Evolutionary conservation across 2,113 vertebrate genomes (phyloP).

Genomic region (Xenopus tropicalis): UCB_Xtro_10.0 CM004446.2:77532001-77532500

Average conservation of each 20-base stretch:
- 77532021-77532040: slow-evolving; percentile 50
- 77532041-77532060: slow-evolving; percentile 52
- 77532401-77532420: background rate
- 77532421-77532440: too few relatives aligned
- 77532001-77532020: slow-evolving; percentile 51
- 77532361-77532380: background rate
- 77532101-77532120: background rate
- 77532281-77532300: too few relatives aligned
- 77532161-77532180: slow-evolving; percentile 49
- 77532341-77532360: background rate
- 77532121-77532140: slow-evolving; percentile 15
- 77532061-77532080: background rate
- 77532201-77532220: slow-evolving; percentile 50
- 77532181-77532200: slow-evolving; percentile 45
- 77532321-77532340: background rate
- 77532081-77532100: background rate
- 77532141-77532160: slow-evolving; percentile 46
- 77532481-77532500: too few relatives aligned
- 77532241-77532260: slow-evolving; percentile 25
- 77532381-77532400: background rate
- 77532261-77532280: background rate
- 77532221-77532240: slow-evolving; percentile 51
- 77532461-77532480: too few relatives aligned
- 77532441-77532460: too few relatives aligned
- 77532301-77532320: too few relatives aligned